Evolutionary conservation across 2,888 invertebrate species (phyloP), one percentile per base, ranked within the genome.

Genomic region (Idaea biselata): DNA sequence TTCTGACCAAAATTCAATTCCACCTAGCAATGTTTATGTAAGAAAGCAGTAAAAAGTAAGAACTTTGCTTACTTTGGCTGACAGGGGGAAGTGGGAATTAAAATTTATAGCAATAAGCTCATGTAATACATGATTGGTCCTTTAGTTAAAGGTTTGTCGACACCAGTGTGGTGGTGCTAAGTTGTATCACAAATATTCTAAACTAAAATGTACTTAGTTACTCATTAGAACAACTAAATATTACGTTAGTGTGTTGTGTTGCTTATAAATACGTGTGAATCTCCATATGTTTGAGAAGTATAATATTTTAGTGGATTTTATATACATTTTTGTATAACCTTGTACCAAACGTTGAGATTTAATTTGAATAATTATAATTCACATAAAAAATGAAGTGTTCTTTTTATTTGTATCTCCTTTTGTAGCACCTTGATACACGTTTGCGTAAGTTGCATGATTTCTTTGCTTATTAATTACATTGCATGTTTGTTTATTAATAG

Each of bases 331-430:
- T 91, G 82, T 91, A 91, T 87, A 87, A 86, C 80, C 77, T 80
- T 89, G 89, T 91, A 90, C 85, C 84, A 86, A 91, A 88, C 83
- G 84, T 89, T 89, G 89, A 91, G 89, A 89, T 89, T 91, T 89
- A 89, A 89, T 92, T 91, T 89, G 86, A 88, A 84, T 69, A 65
- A 67, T 68, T 83, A 87, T 83, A 89, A 87, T 87, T 89, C 80
- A 85, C 79, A 81, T 81, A 82, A 87, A 87, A 87, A 82, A 73
- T 71, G 67, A 74, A 64, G 58, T 66, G 77, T 69, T 73, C 58
- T 76, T 81, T 82, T 82, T 79, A 79, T 82, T 81, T 80, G 33
- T 63, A 59, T 62, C 54, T 55, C 54, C 61, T 3, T 11, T 44
- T 44, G 8, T 44, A 44, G 3, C 5, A 44, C 11, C 44, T 44